Evolutionary conservation across 1,140 invertebrate species (phyloP), one percentile per base, ranked within the genome.

Genomic region (Meloidogyne floridensis): DNA sequence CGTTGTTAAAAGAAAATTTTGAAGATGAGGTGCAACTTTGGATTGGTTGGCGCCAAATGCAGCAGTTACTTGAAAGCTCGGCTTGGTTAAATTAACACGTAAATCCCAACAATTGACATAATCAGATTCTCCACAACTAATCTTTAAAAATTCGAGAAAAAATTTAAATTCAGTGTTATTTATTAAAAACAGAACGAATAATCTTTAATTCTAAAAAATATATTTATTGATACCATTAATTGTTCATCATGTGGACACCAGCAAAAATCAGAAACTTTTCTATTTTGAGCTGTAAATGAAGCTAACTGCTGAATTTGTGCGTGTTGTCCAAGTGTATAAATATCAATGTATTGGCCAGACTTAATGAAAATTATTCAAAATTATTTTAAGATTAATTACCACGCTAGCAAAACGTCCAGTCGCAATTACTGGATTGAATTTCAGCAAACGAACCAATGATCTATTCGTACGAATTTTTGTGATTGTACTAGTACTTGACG

Each of bases 71-170:
- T 79, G 53, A 56, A 69, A 18, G 13, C 20, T 59, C 13, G 84
- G 84, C 10, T 75, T 77, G 4, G 42, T 69, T 20, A 80, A 76
- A 56, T 84, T 84, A 54, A 4, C 42, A 65, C 83, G 84, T 20
- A 77, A 47, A 71, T 84, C 83, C 84, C 80, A 84, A 47, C 87
- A 82, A 47, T 65, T 76, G 10, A 84, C 75, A 15, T 82, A 82
- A 72, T 85, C 84, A 42, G 54, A 42, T 10, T 83, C 73, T n/a
- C 80, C 54, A 83, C 65, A 70, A 32, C 51, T 76, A n/a, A 82
- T 43, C 77, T 47, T 13, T 13, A 81, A 80, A 18, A 56, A 71
- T 43, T 20, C 32, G 32, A 32, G 15, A 54, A 69, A 65, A 70
- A 81, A 20, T 32, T 81, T 32, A 13, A 47, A 47, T 32, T 47